Evolutionary conservation across 1,140 invertebrate genomes (phyloP).

Genomic region (Caenorhabditis latens): DNA sequence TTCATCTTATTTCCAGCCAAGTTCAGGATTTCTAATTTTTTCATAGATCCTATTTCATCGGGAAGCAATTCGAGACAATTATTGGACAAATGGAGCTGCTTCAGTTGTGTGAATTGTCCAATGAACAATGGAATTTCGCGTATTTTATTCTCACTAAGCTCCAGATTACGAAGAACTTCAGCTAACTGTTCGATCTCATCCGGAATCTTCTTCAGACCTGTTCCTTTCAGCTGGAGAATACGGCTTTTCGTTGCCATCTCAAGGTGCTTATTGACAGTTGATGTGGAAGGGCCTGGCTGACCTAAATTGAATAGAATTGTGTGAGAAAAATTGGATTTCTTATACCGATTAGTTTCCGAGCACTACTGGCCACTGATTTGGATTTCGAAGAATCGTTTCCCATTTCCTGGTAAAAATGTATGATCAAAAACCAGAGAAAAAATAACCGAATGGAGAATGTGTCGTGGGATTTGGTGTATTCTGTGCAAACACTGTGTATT

Average conservation of each 20-base stretch:
- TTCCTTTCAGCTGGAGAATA: conserved; percentile 87
- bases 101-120: conserved; percentile 85
- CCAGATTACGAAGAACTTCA: conserved; percentile 87
- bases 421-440: background rate
- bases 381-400: conserved; percentile 57
- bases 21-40: conserved; percentile 53
- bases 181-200: conserved; percentile 74
- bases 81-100: conserved; percentile 85
- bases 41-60: conserved; percentile 50
- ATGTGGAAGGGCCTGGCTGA: conserved; percentile 67
- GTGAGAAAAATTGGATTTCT: background rate
- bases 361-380: background rate
- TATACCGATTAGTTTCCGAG: conserved; percentile 11
- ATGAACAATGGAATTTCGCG: conserved; percentile 84
- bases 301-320: background rate
- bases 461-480: background rate
- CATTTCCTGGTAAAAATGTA: conserved; percentile 37
- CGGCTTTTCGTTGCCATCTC: conserved; percentile 93
- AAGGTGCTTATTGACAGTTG: conserved; percentile 87
- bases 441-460: background rate
- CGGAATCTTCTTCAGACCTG: conserved; percentile 83
- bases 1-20: conserved; percentile 84
- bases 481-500: background rate
- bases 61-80: conserved; percentile 78
- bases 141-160: conserved; percentile 92